These are phyloP conservation scores for Sebastes hubbsi DNA, from an alignment of 2,797 vertebrate species.

Conservation along the genomic window DNA sequence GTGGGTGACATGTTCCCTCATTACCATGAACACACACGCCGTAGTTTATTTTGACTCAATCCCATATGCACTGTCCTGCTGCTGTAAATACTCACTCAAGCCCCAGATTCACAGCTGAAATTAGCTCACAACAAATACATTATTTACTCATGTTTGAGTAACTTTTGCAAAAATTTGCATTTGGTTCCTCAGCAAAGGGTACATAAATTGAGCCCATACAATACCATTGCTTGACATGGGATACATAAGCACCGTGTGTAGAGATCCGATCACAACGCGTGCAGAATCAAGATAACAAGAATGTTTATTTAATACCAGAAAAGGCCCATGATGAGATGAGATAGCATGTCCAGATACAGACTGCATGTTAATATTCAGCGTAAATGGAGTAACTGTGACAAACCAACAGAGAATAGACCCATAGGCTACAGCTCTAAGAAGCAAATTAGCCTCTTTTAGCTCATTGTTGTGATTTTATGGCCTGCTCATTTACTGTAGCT, in stretches of 20 bases:
- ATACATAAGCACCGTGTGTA: neutral
- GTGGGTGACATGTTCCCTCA: neutral
- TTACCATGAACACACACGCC: neutral
- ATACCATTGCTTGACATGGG: neutral
- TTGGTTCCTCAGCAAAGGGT: neutral
- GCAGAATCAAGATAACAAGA: neutral
- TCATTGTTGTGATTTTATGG: neutral
- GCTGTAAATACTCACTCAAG: neutral
- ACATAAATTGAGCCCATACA: neutral
- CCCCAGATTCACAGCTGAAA: neutral
- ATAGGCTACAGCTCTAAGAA: neutral
- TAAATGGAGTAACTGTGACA: too few relatives aligned
- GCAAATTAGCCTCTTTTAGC: neutral
- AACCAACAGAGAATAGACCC: neutral
- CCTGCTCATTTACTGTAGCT: neutral
- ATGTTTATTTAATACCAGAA: neutral
- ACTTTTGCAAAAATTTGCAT: neutral
- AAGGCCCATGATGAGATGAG: neutral
- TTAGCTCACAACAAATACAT: neutral
- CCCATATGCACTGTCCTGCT: neutral
- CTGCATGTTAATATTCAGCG: neutral
- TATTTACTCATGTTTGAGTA: neutral
- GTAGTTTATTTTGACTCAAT: neutral
- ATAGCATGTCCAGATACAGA: neutral
- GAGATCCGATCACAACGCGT: neutral